A percentile compares a stretch with the other conserved stretches of the same genome.
Conservation (phyloP, 2,113 vertebrate species). For the Ramphastos sulfuratus region DNA sequence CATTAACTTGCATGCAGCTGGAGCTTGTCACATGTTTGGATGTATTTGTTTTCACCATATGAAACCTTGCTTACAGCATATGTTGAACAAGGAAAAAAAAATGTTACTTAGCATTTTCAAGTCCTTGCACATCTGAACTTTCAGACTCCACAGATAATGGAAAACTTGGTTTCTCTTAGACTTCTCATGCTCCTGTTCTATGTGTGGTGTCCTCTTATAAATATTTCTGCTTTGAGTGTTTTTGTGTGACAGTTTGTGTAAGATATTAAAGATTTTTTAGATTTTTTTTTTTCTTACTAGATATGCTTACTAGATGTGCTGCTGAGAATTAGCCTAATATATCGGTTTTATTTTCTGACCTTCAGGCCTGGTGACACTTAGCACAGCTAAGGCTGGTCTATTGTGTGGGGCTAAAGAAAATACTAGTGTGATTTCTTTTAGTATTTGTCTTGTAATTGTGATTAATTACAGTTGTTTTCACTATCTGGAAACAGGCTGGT, state of each 20-base stretch:
- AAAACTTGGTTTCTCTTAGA: not conserved
- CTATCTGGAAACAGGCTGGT: slow-evolving; percentile 93
- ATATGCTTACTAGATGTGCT: slow-evolving; percentile 51
- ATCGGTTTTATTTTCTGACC: slow-evolving; percentile 83
- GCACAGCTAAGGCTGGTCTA: slow-evolving; percentile 68
- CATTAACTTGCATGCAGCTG: not conserved
- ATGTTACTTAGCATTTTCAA: not conserved
- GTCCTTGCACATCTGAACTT: not conserved
- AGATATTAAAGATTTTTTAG: not conserved
- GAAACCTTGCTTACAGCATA: not conserved
- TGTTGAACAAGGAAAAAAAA: not conserved
- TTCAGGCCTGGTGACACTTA: slow-evolving; percentile 80
- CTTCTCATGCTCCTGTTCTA: not conserved
- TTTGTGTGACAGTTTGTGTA: not conserved
- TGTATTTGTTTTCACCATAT: not conserved
- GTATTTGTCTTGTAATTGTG: slow-evolving; percentile 95
- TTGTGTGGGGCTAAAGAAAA: slow-evolving; percentile 69
- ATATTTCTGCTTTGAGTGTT: not conserved
- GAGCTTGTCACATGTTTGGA: not conserved
- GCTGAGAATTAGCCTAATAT: slow-evolving; percentile 75
- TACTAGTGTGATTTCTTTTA: slow-evolving; percentile 85
- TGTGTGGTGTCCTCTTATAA: not conserved
- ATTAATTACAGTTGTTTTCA: slow-evolving; percentile 94
- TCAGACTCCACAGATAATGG: not conserved
- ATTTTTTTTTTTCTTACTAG: slow-evolving; percentile 12